These are phyloP conservation scores for Dolichopus griseipennis DNA, from an alignment of 2,888 invertebrate species.

Conservation along the genomic window DNA sequence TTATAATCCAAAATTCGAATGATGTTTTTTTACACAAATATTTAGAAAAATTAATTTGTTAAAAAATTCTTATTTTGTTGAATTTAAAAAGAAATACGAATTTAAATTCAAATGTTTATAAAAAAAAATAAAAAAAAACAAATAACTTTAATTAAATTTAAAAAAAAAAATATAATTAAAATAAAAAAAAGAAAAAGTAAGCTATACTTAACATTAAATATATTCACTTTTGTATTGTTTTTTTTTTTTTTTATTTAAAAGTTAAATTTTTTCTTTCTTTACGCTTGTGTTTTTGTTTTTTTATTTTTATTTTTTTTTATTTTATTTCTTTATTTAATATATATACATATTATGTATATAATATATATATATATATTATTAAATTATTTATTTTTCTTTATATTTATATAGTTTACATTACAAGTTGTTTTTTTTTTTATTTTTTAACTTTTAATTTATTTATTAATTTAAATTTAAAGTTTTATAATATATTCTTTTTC, in stretches of 20 bases:
- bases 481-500: slow-evolving; percentile 30
- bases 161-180: no score
- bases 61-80: not conserved
- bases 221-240: slow-evolving; percentile 20
- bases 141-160: no score
- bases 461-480: slow-evolving; percentile 19
- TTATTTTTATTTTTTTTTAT: not conserved
- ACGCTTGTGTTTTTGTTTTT: not conserved
- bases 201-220: slow-evolving; percentile 18
- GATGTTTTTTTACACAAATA: no score
- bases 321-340: slow-evolving; percentile 7
- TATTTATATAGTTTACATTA: slow-evolving; percentile 3
- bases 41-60: no score
- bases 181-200: slow-evolving; percentile 14
- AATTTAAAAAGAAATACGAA: slow-evolving; percentile 6
- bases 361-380: slow-evolving; percentile 19
- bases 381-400: slow-evolving; percentile 20
- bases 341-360: no score
- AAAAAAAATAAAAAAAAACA: slow-evolving; percentile 21
- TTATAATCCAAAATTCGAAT: no score
- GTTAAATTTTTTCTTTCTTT: not conserved
- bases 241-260: slow-evolving; percentile 16
- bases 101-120: slow-evolving; percentile 20
- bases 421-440: slow-evolving; percentile 18
- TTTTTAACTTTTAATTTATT: slow-evolving; percentile 21